These are phyloP conservation scores for Dichetophora obliterata DNA, from an alignment of 2,888 invertebrate species.

Conservation along the genomic window DNA sequence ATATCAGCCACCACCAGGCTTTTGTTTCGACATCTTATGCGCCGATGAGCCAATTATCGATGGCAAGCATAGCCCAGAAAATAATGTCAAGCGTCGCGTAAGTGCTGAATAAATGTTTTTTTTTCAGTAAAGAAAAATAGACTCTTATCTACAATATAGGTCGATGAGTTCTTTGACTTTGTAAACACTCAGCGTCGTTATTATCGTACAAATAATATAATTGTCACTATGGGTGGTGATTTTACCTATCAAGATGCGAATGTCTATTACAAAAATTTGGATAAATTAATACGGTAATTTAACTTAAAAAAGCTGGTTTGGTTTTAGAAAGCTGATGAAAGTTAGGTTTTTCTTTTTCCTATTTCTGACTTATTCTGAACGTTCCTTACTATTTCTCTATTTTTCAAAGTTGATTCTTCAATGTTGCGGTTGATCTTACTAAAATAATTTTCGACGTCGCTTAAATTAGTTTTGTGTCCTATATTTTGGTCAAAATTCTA, in stretches of 20 bases:
- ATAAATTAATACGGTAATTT: slow-evolving; percentile 80
- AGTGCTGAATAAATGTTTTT: slow-evolving; percentile 68
- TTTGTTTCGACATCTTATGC: slow-evolving; percentile 93
- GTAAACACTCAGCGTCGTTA: slow-evolving; percentile 72
- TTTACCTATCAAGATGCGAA: slow-evolving; percentile 88
- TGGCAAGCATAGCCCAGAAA: slow-evolving; percentile 82
- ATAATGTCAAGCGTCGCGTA: slow-evolving; percentile 85
- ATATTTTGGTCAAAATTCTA: too few relatives aligned
- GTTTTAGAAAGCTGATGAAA: slow-evolving; percentile 35
- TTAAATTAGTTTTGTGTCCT: too few relatives aligned
- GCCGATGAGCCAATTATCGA: slow-evolving; percentile 89
- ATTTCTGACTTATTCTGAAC: too few relatives aligned
- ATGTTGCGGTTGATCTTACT: too few relatives aligned
- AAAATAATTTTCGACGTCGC: too few relatives aligned
- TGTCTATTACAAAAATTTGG: slow-evolving; percentile 86
- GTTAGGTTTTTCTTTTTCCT: too few relatives aligned
- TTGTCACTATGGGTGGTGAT: slow-evolving; percentile 92
- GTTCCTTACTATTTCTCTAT: too few relatives aligned
- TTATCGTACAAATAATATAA: slow-evolving; percentile 80
- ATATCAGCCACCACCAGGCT: slow-evolving; percentile 89
- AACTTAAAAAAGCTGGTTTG: neutral
- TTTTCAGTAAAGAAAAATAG: slow-evolving; percentile 80
- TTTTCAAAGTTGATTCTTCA: too few relatives aligned
- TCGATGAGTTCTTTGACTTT: slow-evolving; percentile 73
- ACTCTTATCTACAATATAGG: slow-evolving; percentile 82